Conservation (phyloP, 2,113 vertebrate genomes). For the Prinia subflava region DNA sequence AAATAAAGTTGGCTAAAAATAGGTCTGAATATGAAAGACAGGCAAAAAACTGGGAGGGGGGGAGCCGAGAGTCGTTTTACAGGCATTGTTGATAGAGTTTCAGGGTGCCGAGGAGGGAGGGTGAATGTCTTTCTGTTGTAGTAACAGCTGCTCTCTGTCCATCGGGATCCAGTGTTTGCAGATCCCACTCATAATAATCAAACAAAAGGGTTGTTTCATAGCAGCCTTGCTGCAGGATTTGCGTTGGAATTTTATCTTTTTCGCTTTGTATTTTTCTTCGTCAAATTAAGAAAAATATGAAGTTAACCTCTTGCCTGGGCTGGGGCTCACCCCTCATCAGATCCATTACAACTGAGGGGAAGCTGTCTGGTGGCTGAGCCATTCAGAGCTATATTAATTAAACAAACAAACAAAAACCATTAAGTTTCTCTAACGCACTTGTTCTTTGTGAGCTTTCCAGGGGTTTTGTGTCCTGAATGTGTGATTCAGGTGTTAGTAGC, state of each 20-base stretch:
- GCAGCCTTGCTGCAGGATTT: slow-evolving; percentile 33
- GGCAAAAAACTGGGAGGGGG: slow-evolving; percentile 40
- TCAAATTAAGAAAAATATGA: not conserved
- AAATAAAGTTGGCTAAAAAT: slow-evolving; percentile 73
- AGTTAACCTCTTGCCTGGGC: slow-evolving; percentile 23
- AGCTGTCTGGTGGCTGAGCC: not conserved
- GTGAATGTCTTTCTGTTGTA: slow-evolving; percentile 71
- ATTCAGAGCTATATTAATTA: not conserved
- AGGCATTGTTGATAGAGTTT: slow-evolving; percentile 69
- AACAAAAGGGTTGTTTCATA: slow-evolving; percentile 70
- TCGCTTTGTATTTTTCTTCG: not conserved
- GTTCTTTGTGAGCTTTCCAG: not conserved
- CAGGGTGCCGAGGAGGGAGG: slow-evolving; percentile 55
- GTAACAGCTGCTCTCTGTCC: slow-evolving; percentile 79
- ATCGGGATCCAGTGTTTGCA: slow-evolving; percentile 63
- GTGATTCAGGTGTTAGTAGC: not conserved
- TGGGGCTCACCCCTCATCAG: not conserved
- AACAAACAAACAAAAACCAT: not conserved
- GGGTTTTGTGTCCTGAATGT: not conserved
- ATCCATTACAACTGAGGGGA: not conserved
- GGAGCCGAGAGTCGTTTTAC: slow-evolving; percentile 50
- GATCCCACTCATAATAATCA: slow-evolving; percentile 66
- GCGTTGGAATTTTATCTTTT: slow-evolving; percentile 36
- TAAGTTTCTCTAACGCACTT: not conserved
- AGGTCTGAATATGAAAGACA: slow-evolving; percentile 65